Percentiles rank a stretch among this genome's conserved stretches.
phyloP scores from a whole-genome alignment of 2,797 vertebrate genomes.

The Spheniscus humboldti region DNA sequence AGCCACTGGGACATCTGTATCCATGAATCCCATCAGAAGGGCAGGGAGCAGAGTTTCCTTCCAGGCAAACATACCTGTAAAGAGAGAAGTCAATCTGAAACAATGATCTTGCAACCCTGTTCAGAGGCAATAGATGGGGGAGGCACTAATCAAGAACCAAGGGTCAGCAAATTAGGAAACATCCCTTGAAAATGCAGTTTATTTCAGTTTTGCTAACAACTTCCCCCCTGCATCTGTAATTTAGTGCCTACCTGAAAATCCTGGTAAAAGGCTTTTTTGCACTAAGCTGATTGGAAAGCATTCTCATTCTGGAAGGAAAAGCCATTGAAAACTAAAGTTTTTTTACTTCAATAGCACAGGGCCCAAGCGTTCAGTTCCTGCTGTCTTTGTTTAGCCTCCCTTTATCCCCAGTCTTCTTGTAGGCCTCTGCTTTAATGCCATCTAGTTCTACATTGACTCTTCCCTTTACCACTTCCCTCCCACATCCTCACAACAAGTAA shows the following conservation, averaged over 20 bases:
- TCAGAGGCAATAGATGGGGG: background rate
- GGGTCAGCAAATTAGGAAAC: background rate
- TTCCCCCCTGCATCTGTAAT: background rate
- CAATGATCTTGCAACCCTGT: background rate
- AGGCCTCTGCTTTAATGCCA: background rate
- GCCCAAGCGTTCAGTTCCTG: background rate
- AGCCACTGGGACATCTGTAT: constrained; percentile 84
- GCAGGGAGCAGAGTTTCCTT: constrained; percentile 78
- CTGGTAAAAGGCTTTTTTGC: background rate
- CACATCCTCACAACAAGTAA: background rate
- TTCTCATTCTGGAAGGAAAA: background rate
- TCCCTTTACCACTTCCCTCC: background rate
- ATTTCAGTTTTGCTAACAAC: background rate
- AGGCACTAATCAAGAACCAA: background rate
- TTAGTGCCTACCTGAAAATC: background rate
- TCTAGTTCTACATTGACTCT: background rate
- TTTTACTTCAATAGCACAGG: background rate
- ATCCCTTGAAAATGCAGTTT: background rate
- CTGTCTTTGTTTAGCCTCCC: background rate
- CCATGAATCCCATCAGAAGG: constrained; percentile 80
- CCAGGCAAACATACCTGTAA: constrained; percentile 84
- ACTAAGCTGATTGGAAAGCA: background rate
- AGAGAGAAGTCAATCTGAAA: background rate
- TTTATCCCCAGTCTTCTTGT: background rate
- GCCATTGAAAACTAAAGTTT: background rate